Evolutionary conservation across 1,140 invertebrate species (phyloP), one percentile per base, ranked within the genome.

Genomic region (Drosophila funebris): DNA sequence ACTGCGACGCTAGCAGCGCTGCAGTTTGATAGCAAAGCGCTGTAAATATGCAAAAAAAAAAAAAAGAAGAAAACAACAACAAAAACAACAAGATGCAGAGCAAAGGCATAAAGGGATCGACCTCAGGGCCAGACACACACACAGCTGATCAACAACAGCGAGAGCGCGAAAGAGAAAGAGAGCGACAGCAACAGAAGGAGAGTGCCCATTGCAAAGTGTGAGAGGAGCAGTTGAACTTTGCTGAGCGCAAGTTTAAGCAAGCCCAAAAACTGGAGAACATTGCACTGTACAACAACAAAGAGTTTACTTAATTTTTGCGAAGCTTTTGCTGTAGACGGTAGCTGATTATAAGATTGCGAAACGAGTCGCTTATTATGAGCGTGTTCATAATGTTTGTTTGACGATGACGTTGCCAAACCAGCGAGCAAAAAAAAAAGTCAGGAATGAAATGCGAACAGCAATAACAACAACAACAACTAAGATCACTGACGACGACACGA

Each of bases 301-400:
- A 68, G 22, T 63, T 41, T 22, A 46, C 24, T 50, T 61, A 50
- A 16, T 14, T 48, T 11, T 9, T 54, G 13, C 18, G 60, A 2
- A 67, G 63, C 54, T 58, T 46, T 67, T 44, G 14, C 60, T 54
- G 58, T 50, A 46, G 58, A 29, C 54, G 48, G 52, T 62, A 67
- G 57, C 82, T 87, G 82, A 87, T 87, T 85, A 87, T 82, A 66
- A 82, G 82, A 82, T 83, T 82, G 79, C 70, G 69, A 82, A 82
- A 72, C 72, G 67, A 82, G 75, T 77, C 54, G 36, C 66, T 77
- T 63, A 80, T 77, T 58, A 81, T 77, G 77, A 85, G 66, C 69
- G 53, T 48, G 82, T 56, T 85, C 78, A 66, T 73, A 81, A 81
- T 85, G 74, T 73, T 68, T 56, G 58, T 76, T 70, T 70, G 58